These are phyloP conservation scores for Crypturellus undulatus DNA, from an alignment of 2,113 vertebrate genomes.

Conservation along the genomic window DNA sequence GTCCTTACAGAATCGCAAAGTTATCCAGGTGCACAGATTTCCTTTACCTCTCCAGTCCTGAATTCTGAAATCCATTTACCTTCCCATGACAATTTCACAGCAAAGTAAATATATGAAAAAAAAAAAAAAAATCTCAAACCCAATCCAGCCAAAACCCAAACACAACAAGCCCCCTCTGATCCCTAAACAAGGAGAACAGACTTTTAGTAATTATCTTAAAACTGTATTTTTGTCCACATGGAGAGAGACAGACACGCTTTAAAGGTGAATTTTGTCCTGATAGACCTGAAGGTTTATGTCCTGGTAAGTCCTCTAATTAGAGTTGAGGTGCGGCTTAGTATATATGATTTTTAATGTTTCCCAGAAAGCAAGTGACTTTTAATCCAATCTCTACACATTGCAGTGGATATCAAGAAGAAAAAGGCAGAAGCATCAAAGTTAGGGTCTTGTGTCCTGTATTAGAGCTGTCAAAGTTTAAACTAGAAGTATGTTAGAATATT, in stretches of 20 bases:
- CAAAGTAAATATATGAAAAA: background rate
- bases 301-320: background rate
- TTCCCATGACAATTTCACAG: background rate
- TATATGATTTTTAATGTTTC: background rate
- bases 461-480: background rate
- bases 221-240: background rate
- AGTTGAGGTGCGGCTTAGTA: background rate
- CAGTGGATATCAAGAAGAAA: rapidly evolving
- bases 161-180: background rate
- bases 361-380: background rate
- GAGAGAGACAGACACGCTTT: background rate
- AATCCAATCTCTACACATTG: background rate
- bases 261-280: background rate
- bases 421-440: background rate
- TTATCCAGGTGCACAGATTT: background rate
- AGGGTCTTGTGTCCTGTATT: background rate
- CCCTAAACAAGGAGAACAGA: background rate
- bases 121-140: background rate
- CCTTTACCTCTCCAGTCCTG: background rate
- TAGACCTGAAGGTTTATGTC: background rate
- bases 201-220: background rate
- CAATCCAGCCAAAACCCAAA: background rate
- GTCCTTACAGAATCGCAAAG: background rate
- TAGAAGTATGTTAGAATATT: background rate
- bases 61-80: background rate